A percentile compares a stretch with the other conserved stretches of the same genome.
Conservation (phyloP, 1,140 invertebrate genomes). For the Saccostrea glomerata region DNA sequence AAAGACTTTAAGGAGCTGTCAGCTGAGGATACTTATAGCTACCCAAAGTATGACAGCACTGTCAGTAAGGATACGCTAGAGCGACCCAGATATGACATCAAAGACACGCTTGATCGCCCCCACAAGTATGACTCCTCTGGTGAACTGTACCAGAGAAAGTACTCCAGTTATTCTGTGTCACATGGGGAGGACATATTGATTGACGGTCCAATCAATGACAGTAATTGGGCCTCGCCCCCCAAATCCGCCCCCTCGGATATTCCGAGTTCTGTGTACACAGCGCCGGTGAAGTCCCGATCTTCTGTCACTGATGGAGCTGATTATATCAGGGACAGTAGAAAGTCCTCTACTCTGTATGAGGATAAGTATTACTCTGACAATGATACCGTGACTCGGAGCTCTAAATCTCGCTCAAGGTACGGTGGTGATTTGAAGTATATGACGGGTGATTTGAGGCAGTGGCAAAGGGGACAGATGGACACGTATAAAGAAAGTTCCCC, state of each 20-base stretch:
- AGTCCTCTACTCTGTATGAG: conserved; percentile 20
- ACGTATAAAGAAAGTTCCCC: conserved; percentile 54
- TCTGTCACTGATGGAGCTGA: conserved; percentile 42
- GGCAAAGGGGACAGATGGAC: conserved; percentile 67
- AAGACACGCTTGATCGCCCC: conserved; percentile 46
- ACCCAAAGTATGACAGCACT: background rate
- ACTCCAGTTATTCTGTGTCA: conserved; percentile 8
- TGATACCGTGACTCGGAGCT: conserved; percentile 15
- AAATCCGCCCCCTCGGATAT: conserved; percentile 35
- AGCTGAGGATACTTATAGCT: conserved; percentile 15
- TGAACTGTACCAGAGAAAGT: conserved; percentile 48
- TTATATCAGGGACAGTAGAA: background rate
- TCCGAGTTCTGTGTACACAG: background rate
- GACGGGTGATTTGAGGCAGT: conserved; percentile 58
- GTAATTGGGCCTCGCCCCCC: conserved; percentile 32
- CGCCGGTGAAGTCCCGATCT: conserved; percentile 12
- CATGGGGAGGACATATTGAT: conserved; percentile 40
- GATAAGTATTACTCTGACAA: conserved; percentile 30
- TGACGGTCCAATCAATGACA: conserved; percentile 45
- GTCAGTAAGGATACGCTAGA: conserved; percentile 40
- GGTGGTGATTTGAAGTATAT: conserved; percentile 30
- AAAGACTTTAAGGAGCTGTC: conserved; percentile 50
- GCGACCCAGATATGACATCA: conserved; percentile 23
- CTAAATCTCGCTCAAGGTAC: conserved; percentile 10
- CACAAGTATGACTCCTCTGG: conserved; percentile 36